phyloP scores from a whole-genome alignment of 1,140 invertebrate genomes.

The Lepidurus apus region DNA sequence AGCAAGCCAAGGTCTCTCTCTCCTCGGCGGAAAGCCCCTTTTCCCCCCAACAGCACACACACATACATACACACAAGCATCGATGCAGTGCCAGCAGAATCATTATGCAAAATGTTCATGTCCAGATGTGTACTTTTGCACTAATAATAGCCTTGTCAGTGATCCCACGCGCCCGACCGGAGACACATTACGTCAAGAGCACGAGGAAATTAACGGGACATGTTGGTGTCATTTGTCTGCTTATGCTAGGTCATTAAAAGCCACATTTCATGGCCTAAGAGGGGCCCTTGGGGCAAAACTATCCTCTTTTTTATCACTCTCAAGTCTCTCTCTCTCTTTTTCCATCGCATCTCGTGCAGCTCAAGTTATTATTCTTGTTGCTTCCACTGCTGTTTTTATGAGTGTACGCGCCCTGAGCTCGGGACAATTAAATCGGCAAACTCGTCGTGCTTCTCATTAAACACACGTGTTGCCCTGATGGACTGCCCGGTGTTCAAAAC shows the following conservation, averaged over 20 bases:
- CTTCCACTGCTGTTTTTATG: not conserved
- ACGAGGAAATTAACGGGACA: constrained; percentile 15
- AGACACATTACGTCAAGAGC: constrained; percentile 18
- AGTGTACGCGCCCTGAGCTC: not conserved
- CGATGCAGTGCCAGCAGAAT: not conserved
- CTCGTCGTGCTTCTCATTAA: not conserved
- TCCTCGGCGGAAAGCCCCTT: not conserved
- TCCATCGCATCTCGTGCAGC: not conserved
- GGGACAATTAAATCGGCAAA: not conserved
- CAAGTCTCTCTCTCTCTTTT: no score
- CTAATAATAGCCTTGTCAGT: constrained; percentile 22
- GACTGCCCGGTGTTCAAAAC: not conserved
- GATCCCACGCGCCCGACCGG: not conserved
- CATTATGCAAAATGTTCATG: constrained; percentile 15
- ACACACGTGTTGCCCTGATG: not conserved
- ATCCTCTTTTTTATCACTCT: not conserved
- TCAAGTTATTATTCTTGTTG: constrained; percentile 13
- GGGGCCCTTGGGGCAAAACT: not conserved
- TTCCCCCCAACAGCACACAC: not conserved
- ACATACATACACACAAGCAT: not conserved
- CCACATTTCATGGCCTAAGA: not conserved
- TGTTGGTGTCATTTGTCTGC: not conserved
- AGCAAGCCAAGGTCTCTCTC: constrained; percentile 17
- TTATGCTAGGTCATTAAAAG: not conserved
- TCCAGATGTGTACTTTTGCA: constrained; percentile 17